These are phyloP conservation scores for Clarias gariepinus DNA, from an alignment of 2,113 vertebrate genomes.

Conservation along the genomic window DNA sequence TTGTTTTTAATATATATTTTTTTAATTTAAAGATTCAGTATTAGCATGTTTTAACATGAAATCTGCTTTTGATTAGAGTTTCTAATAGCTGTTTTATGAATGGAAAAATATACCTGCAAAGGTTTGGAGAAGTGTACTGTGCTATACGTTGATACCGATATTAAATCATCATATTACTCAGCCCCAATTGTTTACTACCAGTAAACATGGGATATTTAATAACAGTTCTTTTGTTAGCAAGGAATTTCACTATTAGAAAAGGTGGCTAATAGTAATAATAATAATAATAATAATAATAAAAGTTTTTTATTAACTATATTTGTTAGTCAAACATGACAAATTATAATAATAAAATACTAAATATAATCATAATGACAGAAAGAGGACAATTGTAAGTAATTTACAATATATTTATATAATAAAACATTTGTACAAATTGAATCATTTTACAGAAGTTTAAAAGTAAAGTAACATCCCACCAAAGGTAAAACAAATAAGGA, in stretches of 20 bases:
- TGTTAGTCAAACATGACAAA: background rate
- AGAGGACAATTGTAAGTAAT: background rate
- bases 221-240: background rate
- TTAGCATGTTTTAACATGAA: background rate
- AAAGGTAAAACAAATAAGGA: background rate
- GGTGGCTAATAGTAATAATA: background rate
- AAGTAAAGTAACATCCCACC: background rate
- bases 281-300: no score
- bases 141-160: background rate
- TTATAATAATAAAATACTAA: background rate
- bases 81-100: background rate
- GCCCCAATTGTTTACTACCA: background rate
- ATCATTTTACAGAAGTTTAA: background rate
- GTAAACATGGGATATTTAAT: background rate
- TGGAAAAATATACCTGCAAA: background rate
- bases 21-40: background rate
- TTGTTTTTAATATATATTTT: background rate
- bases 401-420: background rate
- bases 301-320: no score
- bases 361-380: background rate
- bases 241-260: background rate
- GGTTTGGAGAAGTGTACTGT: background rate
- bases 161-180: background rate
- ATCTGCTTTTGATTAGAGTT: background rate
- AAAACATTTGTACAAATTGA: background rate